Percentiles rank a stretch among this genome's conserved stretches.
Evolutionary conservation across 1,140 invertebrate genomes (phyloP).

Genomic region (Cotesia vestalis): DNA sequence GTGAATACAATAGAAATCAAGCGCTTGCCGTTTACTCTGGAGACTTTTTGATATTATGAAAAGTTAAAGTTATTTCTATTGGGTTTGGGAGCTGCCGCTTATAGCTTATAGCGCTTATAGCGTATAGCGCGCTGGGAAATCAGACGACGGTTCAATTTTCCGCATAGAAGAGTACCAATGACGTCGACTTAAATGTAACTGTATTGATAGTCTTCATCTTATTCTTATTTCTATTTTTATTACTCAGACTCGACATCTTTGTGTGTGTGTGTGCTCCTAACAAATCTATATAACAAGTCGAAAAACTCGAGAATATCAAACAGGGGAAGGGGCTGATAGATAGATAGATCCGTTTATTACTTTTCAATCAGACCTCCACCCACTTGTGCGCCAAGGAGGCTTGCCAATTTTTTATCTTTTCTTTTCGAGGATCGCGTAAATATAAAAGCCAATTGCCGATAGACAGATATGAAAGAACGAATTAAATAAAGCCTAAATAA

Average conservation of each 20-base stretch:
- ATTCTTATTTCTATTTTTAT: not conserved
- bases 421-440: too few species aligned
- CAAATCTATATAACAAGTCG: slow-evolving; percentile 3
- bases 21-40: slow-evolving; percentile 1
- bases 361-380: slow-evolving; percentile 33
- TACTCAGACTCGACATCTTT: not conserved
- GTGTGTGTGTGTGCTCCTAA: not conserved
- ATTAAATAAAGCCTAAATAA: too few species aligned
- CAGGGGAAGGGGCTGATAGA: slow-evolving; percentile 6
- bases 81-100: too few species aligned
- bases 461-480: too few species aligned
- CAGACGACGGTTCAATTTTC: slow-evolving; percentile 40
- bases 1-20: slow-evolving; percentile 12
- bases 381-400: too few species aligned
- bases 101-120: not conserved
- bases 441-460: too few species aligned
- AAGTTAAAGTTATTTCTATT: not conserved
- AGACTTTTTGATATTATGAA: not conserved
- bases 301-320: not conserved
- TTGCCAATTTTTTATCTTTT: too few species aligned
- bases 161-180: slow-evolving; percentile 29
- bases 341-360: slow-evolving; percentile 40
- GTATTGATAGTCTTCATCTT: slow-evolving; percentile 7
- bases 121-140: slow-evolving; percentile 32
- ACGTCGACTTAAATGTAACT: slow-evolving; percentile 13